Evolutionary conservation across 2,888 invertebrate genomes (phyloP), one percentile per base, ranked within the genome.

Genomic region (Euzophera pinguis): DNA sequence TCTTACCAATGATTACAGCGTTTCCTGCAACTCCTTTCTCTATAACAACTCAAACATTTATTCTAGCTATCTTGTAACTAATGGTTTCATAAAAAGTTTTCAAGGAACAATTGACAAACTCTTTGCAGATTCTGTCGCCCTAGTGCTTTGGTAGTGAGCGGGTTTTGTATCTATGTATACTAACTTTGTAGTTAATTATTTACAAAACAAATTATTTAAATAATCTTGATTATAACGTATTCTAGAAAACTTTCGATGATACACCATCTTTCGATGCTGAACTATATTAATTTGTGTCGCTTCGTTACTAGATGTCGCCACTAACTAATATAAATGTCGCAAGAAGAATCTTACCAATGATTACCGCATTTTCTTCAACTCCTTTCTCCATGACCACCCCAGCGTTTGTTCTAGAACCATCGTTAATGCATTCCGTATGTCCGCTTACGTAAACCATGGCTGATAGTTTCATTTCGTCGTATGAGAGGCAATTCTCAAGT

Each of bases 401-500:
- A 0, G 81, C 81, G 60, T 91, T 89, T 13, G 86, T 84, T 27
- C 93, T 78, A 8, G 82, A 73, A 0, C 93, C 93, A 54, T 92
- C 85, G 54, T 93, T 93, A 50, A 93, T 89, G 60, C 93, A 93
- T 60, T 89, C 90, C 0, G 92, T 92, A 50, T 84, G 83, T 0
- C 93, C 92, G n/a, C 92, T 91, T 1, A 93, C 84, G 27, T 85
- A 91, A 47, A 93, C 80, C 77, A 93, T 83, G 0, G 92, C 89
- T 0, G 93, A 91, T 1, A 93, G 60, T 64, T 93, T 93, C 61
- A 93, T 88, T 71, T 93, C 93, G 50, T 93, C 93, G 62, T 93
- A 93, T 49, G 93, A 93, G 17, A 93, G 73, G 58, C 91, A 92
- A 60, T 91, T 89, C 16, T 90, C 82, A 2, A 93, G 70, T 0